A percentile compares a stretch with the other conserved stretches of the same genome.
These are phyloP conservation scores for Parazoanthus swiftii DNA, from an alignment of 92 coral and sea anemone genomes.

Conservation along the genomic window DNA sequence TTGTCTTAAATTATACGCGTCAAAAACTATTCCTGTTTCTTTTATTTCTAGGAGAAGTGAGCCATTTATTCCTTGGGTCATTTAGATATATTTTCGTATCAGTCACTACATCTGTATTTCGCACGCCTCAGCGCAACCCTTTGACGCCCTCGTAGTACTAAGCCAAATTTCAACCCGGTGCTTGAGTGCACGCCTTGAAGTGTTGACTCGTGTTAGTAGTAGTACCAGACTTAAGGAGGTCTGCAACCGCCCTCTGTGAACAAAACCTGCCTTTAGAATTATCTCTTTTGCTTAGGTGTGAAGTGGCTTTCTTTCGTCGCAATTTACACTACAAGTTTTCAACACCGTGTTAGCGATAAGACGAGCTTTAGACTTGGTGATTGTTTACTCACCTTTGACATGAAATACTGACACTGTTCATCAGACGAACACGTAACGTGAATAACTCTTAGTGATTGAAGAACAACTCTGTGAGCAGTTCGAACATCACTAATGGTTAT, in stretches of 20 bases:
- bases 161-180: constrained; percentile 8
- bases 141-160: constrained; percentile 30
- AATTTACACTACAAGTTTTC: constrained; percentile 62
- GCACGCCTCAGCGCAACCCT: constrained; percentile 23
- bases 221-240: neutral
- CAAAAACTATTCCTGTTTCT: constrained; percentile 63
- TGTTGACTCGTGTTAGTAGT: constrained; percentile 3
- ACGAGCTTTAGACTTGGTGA: constrained; percentile 48
- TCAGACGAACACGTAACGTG: constrained; percentile 13
- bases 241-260: neutral
- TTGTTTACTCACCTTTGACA: constrained; percentile 18
- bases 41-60: constrained; percentile 66
- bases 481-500: constrained; percentile 59
- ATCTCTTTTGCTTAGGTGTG: constrained; percentile 29
- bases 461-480: constrained; percentile 13
- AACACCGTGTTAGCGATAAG: constrained; percentile 59
- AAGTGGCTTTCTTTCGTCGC: constrained; percentile 52
- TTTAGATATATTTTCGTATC: constrained; percentile 40
- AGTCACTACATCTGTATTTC: constrained; percentile 25
- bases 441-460: constrained; percentile 27
- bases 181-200: constrained; percentile 1
- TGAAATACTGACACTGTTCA: neutral
- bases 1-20: constrained; percentile 69
- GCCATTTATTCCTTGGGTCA: constrained; percentile 56
- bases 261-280: constrained; percentile 5